Evolutionary conservation across 1,140 invertebrate species (phyloP), one percentile per base, ranked within the genome.

Genomic region (Limonius californicus): DNA sequence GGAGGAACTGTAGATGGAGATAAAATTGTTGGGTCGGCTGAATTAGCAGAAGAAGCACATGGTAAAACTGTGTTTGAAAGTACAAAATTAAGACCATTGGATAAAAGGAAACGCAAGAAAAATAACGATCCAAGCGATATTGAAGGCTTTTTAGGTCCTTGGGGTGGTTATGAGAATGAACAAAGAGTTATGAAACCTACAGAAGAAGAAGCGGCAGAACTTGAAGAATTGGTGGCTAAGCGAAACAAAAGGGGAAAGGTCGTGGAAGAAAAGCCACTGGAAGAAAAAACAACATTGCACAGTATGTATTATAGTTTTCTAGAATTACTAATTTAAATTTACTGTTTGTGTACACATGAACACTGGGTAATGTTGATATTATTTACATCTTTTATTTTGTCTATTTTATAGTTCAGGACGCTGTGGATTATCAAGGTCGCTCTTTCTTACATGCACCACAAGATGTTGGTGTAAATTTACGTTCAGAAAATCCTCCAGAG

Each of bases 181-280:
- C 83, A 89, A 71, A 87, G 87, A 61, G 82, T 97, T 8, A 85
- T 90, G 61, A 93, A 90, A 74, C 97, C 97, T 8, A 87, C 87
- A 54, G 92, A 94, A 59, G 95, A 99, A 75, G 94, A 98, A 72
- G 85, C 92, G 61, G 89, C 93, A 18, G 91, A 89, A 67, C 77
- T 99, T 12, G 94, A 99, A 79, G 97, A 98, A 79, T 91, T 98
- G 73, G 78, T 98, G 19, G 91, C 94, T 0, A 99, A 99, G 76
- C 85, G 90, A 71, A 89, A 93, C 70, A 93, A 92, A 72, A 84
- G 87, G 67, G 90, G 89, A 19, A 91, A 90, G 76, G 83, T 85
- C 39, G 84, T 85, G 4, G 95, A 98, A 65, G 95, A 97, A 45
- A 96, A 95, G 79, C 87, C 90, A 3, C 77, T 95, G 43, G 96